Percentiles rank a stretch among this genome's conserved stretches.
These are phyloP conservation scores for Eublepharis macularius DNA, from an alignment of 2,113 vertebrate genomes.

Conservation along the genomic window DNA sequence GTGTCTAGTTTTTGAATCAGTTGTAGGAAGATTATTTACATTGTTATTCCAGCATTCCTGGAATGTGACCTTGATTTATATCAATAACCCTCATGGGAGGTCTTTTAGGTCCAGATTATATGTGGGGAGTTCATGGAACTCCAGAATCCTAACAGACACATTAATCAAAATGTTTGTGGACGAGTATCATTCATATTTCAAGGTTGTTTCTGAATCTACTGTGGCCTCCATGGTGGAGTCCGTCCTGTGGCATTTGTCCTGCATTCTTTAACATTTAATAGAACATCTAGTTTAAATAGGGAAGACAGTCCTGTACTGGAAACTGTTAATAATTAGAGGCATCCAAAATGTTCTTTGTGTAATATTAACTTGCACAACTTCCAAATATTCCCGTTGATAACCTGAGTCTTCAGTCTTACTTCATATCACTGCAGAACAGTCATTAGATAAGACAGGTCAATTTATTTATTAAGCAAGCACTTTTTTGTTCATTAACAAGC, in stretches of 20 bases:
- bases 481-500: neutral
- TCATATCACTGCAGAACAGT: neutral
- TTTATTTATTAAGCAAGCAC: neutral
- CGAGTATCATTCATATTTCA: neutral
- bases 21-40: too few relatives aligned
- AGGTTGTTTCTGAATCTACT: neutral
- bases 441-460: neutral
- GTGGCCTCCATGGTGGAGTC: neutral
- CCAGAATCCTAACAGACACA: too few relatives aligned
- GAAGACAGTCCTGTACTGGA: constrained; percentile 27
- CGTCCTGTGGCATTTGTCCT: neutral
- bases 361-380: constrained; percentile 13
- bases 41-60: too few relatives aligned
- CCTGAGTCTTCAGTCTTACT: neutral
- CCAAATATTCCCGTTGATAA: neutral
- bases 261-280: constrained; percentile 9
- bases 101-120: too few relatives aligned
- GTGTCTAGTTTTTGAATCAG: too few relatives aligned
- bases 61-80: too few relatives aligned
- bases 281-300: constrained; percentile 15
- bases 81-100: too few relatives aligned
- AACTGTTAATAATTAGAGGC: constrained; percentile 11
- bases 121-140: too few relatives aligned
- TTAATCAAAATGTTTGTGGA: neutral
- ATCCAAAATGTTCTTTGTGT: neutral